Base-by-base conservation (phyloP, 2,113 vertebrate species). In the Nerophis lumbriciformis region DNA sequence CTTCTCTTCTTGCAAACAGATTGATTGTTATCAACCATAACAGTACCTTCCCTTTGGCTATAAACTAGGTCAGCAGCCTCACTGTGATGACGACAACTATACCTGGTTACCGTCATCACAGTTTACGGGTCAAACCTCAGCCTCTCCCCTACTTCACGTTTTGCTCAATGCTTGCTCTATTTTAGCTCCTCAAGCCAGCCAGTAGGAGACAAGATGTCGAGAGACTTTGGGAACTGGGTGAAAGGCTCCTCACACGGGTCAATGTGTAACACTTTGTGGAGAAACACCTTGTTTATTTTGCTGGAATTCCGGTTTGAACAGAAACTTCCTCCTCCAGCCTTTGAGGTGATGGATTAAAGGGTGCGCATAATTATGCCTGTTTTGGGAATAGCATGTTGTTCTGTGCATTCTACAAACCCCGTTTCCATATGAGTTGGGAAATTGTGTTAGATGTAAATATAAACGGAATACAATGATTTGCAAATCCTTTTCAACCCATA, bases 201-300 rank as follows among this genome's bases (percentile, higher is more conserved):
- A 14, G 5, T 11, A 45, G 45, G 65, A 81, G 74, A 76, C 76
- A 59, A 56, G 14, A 63, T 76, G 72, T 78, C 73, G 35, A 39
- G 62, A 49, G 70, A 65, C 59, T 72, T 68, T 82, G 73, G 72
- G 79, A 73, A 79, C 8, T 67, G 49, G 67, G 53, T 53, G 15
- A 77, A 75, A 67, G 72, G 69, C 69, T 72, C 63, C 70, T 81
- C 65, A 75, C 63, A 69, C 62, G 2, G 78, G 79, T 85, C 72
- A 65, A 62, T 69, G 67, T 82, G 73, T 78, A 81, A 85, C 72
- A 78, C 78, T 79, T 76, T 80, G 78, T 80, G 71, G 71, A 72
- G 77, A 70, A 87, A 82, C 74, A 82, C 64, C 68, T 71, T 80
- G 69, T 84, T 85, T 85, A 71, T 78, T 82, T 66, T 68, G 58